Evolutionary conservation across 1,140 invertebrate genomes (phyloP).

Genomic region (Drosophila sproati): DNA sequence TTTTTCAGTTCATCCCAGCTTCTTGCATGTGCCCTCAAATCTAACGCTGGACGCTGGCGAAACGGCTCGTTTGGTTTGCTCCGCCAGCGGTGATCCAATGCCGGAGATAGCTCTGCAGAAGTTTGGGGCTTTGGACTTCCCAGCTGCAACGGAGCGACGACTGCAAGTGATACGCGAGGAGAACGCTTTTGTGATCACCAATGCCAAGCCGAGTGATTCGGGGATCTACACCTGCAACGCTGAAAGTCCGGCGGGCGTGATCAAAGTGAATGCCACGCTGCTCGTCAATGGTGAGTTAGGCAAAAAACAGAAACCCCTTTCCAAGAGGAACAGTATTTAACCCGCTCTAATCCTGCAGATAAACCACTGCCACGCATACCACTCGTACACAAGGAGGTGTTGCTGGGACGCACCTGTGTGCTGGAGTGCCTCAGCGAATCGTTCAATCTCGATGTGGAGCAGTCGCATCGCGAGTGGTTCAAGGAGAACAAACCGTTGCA

Average conservation of each 20-base stretch:
- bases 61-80: constrained; percentile 95
- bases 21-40: constrained; percentile 93
- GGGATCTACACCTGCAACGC: constrained; percentile 98
- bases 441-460: constrained; percentile 74
- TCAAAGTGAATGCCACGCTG: constrained; percentile 95
- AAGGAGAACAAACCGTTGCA: constrained; percentile 90
- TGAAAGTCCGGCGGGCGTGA: constrained; percentile 93
- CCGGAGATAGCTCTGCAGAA: constrained; percentile 97
- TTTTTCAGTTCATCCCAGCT: constrained; percentile 92
- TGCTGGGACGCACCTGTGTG: constrained; percentile 91
- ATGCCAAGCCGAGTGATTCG: constrained; percentile 94
- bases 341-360: constrained; percentile 85
- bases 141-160: constrained; percentile 95
- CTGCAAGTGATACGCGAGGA: constrained; percentile 97
- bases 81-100: constrained; percentile 93
- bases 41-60: constrained; percentile 93
- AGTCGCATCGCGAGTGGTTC: constrained; percentile 94
- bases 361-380: constrained; percentile 90
- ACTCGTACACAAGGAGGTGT: constrained; percentile 92
- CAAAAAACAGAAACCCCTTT: neutral
- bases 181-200: constrained; percentile 95
- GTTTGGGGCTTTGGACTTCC: constrained; percentile 97
- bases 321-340: neutral
- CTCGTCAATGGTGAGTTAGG: constrained; percentile 89
- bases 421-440: constrained; percentile 95